Evolutionary conservation across 2,888 invertebrate genomes (phyloP).

Genomic region (Trileptium ribeirensis): DNA sequence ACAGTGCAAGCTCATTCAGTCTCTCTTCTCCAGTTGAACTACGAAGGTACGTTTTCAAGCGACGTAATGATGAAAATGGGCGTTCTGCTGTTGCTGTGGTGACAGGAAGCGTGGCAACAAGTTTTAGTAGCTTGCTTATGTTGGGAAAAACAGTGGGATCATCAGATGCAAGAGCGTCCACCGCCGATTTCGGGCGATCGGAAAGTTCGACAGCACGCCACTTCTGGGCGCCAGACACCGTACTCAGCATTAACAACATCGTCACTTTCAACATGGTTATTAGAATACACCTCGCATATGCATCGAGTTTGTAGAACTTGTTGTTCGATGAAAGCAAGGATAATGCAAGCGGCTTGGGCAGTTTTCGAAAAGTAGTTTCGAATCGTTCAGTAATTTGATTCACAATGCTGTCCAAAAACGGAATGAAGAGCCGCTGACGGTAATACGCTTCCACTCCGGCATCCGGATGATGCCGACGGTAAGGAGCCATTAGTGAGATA

Average conservation of each 20-base stretch:
- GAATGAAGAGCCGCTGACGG: background rate
- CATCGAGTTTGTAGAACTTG: no score
- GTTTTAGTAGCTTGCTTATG: background rate
- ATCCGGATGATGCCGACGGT: background rate
- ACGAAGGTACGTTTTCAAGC: no score
- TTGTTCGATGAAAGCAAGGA: background rate
- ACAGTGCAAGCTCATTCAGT: no score
- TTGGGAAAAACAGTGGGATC: background rate
- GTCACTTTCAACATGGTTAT: background rate
- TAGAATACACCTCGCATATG: background rate
- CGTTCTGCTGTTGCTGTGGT: constrained; percentile 17
- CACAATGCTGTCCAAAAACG: no score
- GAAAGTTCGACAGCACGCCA: background rate
- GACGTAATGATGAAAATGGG: no score
- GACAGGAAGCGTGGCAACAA: no score
- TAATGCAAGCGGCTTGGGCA: background rate
- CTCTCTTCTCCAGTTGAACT: no score
- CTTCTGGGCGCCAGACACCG: no score
- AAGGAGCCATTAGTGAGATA: background rate
- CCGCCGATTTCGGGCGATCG: background rate
- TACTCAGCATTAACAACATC: background rate
- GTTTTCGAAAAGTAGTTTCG: background rate
- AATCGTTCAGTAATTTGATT: no score
- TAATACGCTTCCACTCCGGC: background rate
- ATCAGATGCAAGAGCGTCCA: background rate